These are phyloP conservation scores for Xestia sexstrigata DNA, from an alignment of 2,888 invertebrate genomes.

Conservation along the genomic window DNA sequence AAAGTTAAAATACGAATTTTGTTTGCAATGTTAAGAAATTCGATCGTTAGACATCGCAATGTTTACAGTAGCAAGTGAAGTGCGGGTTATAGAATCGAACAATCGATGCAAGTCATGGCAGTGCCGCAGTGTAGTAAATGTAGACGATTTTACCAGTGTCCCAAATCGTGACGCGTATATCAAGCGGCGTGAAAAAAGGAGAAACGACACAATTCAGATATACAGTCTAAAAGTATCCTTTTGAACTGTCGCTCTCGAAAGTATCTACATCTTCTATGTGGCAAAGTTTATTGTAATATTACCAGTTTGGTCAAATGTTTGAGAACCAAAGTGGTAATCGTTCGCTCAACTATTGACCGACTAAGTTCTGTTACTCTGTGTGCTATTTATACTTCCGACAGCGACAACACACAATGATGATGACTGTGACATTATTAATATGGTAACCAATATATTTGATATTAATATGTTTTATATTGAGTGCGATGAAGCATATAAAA, in stretches of 20 bases:
- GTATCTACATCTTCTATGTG: conserved; percentile 48
- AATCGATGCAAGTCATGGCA: conserved; percentile 68
- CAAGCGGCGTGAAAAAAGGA: conserved; percentile 91
- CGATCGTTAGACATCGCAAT: conserved; percentile 63
- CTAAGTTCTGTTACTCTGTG: conserved; percentile 35
- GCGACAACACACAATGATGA: conserved; percentile 72
- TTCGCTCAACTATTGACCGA: conserved; percentile 1
- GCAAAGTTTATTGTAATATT: conserved; percentile 8
- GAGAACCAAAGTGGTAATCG: conserved; percentile 28
- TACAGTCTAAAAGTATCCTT: conserved; percentile 78
- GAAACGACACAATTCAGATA: conserved; percentile 89
- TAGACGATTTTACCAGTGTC: conserved; percentile 89
- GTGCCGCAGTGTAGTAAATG: conserved; percentile 82
- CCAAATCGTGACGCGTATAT: conserved; percentile 88
- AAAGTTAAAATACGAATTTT: conserved; percentile 45
- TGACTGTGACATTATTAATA: conserved; percentile 63
- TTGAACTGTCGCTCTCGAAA: conserved; percentile 75
- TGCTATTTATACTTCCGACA: conserved; percentile 67
- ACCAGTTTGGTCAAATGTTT: conserved; percentile 28
- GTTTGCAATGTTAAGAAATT: conserved; percentile 48
- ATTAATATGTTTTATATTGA: conserved; percentile 63
- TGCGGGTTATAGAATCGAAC: conserved; percentile 61
- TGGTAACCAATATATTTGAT: conserved; percentile 66
- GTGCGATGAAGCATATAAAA: conserved; percentile 83
- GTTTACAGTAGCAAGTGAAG: conserved; percentile 56